Conservation (phyloP, 2,113 vertebrate genomes). For the Callipepla californica region DNA sequence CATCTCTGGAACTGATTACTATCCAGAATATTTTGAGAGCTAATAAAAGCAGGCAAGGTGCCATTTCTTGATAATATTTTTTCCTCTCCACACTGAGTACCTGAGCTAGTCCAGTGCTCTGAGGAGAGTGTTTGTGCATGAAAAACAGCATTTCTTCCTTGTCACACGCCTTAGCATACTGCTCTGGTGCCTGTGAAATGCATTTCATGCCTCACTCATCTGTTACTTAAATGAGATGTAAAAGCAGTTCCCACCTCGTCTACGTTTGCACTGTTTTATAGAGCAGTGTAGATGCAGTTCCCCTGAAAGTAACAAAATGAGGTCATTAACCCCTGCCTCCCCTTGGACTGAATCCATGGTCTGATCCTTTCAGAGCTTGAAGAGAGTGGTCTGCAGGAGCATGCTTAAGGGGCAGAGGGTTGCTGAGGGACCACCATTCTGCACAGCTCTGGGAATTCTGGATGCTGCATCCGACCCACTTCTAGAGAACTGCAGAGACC, state of each 20-base stretch:
- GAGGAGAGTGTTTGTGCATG: background rate
- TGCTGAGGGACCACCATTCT: background rate
- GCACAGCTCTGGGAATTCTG: background rate
- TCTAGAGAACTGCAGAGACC: background rate
- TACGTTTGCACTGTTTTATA: constrained; percentile 76
- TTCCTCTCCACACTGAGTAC: background rate
- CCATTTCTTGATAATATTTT: background rate
- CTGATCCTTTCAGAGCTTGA: constrained; percentile 20
- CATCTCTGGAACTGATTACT: background rate
- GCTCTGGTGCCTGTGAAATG: constrained; percentile 72
- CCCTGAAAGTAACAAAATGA: constrained; percentile 70
- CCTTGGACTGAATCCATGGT: constrained; percentile 41
- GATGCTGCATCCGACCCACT: background rate
- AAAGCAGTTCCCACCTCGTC: constrained; percentile 82
- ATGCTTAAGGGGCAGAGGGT: accelerated
- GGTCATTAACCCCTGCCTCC: constrained; percentile 70
- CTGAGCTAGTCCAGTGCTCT: constrained; percentile 58
- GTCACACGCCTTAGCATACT: constrained; percentile 54
- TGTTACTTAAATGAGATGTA: constrained; percentile 83
- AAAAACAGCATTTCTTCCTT: constrained; percentile 65
- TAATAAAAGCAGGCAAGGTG: constrained; percentile 8
- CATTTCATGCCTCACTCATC: constrained; percentile 83
- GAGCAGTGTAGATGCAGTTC: constrained; percentile 63
- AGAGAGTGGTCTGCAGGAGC: background rate
- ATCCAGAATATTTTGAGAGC: constrained; percentile 17